Conservation (phyloP, 2,797 vertebrate species). For the Mormyrops boulengeri region DNA sequence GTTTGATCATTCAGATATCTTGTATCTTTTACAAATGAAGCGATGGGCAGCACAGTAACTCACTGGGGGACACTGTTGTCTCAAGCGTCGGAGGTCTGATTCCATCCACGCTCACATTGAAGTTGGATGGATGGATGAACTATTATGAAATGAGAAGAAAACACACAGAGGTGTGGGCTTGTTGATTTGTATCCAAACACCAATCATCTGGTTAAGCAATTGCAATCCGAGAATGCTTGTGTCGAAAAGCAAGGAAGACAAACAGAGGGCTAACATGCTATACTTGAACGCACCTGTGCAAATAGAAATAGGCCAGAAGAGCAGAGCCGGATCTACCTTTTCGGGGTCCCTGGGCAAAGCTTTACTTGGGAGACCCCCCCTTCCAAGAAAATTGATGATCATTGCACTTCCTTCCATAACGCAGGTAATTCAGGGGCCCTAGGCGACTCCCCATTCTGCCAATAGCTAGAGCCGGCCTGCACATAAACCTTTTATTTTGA, state of each 20-base stretch:
- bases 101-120: background rate
- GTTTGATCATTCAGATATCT: background rate
- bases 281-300: background rate
- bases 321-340: background rate
- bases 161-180: background rate
- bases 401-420: background rate
- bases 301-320: background rate
- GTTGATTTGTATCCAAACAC: background rate
- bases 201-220: background rate
- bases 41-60: background rate
- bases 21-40: background rate
- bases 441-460: background rate
- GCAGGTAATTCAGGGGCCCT: background rate
- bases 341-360: background rate
- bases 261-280: background rate
- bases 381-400: background rate
- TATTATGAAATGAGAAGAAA: background rate
- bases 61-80: background rate
- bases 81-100: background rate
- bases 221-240: background rate
- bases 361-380: background rate
- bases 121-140: background rate
- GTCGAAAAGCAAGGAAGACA: background rate
- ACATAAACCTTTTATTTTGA: background rate
- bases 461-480: background rate